phyloP scores from a whole-genome alignment of 53 echinoderm and acorn worm species.

The Echinarachnius parma region DNA sequence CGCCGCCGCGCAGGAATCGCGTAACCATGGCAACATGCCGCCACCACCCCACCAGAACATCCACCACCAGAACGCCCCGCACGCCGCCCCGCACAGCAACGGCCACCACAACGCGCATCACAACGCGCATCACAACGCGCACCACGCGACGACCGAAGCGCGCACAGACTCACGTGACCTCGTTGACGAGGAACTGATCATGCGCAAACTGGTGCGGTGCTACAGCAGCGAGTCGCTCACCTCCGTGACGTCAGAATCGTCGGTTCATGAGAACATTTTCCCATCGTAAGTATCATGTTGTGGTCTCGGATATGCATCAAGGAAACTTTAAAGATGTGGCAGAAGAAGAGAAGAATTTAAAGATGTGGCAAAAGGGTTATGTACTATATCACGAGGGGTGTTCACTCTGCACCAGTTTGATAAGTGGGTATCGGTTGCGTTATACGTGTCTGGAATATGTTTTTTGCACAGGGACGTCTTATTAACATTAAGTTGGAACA shows the following conservation, averaged over 20 bases:
- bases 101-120: conserved; percentile 15
- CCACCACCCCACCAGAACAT: conserved; percentile 26
- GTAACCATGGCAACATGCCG: too few species aligned
- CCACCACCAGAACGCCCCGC: conserved; percentile 6
- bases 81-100: conserved; percentile 26
- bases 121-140: conserved; percentile 16
- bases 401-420: too few species aligned
- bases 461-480: too few species aligned
- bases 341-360: too few species aligned
- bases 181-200: conserved; percentile 59
- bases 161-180: conserved; percentile 59
- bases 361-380: too few species aligned
- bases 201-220: conserved; percentile 82
- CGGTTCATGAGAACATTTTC: conserved; percentile 72
- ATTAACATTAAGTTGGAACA: too few species aligned
- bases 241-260: conserved; percentile 82
- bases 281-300: conserved; percentile 62
- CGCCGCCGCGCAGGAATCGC: conserved; percentile 86
- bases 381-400: too few species aligned
- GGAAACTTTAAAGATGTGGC: too few species aligned
- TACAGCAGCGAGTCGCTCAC: conserved; percentile 89
- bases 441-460: too few species aligned
- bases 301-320: background rate
- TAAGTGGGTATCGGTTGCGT: too few species aligned
- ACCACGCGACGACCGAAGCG: too few species aligned